A percentile compares a stretch with the other conserved stretches of the same genome.
These are phyloP conservation scores for Ambastaia sidthimunki DNA, from an alignment of 2,797 vertebrate species.

Conservation along the genomic window DNA sequence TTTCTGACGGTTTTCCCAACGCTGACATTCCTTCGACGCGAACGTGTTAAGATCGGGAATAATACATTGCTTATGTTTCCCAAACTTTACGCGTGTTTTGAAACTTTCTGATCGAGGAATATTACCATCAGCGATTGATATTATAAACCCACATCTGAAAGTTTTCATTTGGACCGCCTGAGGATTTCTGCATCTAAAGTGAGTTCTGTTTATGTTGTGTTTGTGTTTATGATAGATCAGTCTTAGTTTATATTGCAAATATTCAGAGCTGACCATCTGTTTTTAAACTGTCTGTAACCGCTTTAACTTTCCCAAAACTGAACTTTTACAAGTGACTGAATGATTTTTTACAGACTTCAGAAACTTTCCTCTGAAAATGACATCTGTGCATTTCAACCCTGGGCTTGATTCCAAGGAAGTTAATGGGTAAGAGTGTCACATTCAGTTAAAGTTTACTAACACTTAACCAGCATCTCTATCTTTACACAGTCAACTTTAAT, in stretches of 20 bases:
- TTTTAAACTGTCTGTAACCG: neutral
- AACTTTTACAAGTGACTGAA: too few relatives aligned
- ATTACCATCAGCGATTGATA: neutral
- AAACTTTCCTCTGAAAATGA: conserved; percentile 71
- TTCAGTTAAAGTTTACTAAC: conserved; percentile 15
- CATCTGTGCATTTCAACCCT: conserved; percentile 80
- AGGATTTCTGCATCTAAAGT: neutral
- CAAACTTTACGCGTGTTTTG: neutral
- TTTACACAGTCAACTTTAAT: conserved; percentile 43
- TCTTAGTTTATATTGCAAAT: neutral
- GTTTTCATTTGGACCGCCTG: neutral
- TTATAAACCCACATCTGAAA: neutral
- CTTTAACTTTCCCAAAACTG: neutral
- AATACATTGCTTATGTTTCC: neutral
- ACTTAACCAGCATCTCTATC: conserved; percentile 25
- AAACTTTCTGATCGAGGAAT: neutral
- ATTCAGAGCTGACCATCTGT: neutral
- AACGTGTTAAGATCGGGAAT: neutral
- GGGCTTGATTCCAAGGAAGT: conserved; percentile 72
- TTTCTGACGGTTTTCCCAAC: conserved; percentile 36
- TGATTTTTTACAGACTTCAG: neutral
- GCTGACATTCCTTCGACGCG: conserved; percentile 2
- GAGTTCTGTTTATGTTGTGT: neutral
- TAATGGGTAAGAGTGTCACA: conserved; percentile 78
- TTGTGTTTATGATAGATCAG: neutral